Evolutionary conservation across 2,797 vertebrate genomes (phyloP).

Genomic region (Simalia tracyae): DNA sequence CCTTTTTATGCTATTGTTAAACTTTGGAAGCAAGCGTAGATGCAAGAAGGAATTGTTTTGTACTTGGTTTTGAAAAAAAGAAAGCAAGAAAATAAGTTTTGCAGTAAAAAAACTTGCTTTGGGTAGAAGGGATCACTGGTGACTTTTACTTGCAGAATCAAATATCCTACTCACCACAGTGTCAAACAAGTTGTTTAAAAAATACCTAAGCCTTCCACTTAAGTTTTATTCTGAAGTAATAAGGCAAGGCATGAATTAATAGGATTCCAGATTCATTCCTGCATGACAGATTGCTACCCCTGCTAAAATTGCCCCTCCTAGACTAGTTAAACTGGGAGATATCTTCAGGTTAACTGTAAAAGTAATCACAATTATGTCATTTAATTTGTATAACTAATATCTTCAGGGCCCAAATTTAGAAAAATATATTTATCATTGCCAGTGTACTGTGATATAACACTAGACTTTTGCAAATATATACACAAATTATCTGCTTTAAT

Average conservation of each 20-base stretch:
- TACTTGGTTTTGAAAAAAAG: not conserved
- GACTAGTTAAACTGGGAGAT: not conserved
- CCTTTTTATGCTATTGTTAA: not conserved
- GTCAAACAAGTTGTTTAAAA: not conserved
- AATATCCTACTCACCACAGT: not conserved
- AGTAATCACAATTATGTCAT: not conserved
- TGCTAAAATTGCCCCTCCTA: not conserved
- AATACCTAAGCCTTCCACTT: not conserved
- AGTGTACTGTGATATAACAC: not conserved
- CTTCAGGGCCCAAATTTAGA: not conserved
- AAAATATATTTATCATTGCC: not conserved
- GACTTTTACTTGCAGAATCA: not conserved
- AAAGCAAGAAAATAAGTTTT: not conserved
- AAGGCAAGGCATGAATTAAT: not conserved
- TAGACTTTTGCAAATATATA: not conserved
- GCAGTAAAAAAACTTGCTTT: not conserved
- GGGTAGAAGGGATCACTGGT: not conserved
- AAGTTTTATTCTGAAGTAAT: not conserved
- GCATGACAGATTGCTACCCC: not conserved
- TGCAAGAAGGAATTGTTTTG: fast-evolving
- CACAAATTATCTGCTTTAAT: not conserved
- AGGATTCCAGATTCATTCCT: not conserved
- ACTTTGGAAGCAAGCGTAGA: fast-evolving
- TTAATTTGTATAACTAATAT: not conserved
- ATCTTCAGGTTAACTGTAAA: not conserved